A percentile compares a stretch with the other conserved stretches of the same genome.
Conservation (phyloP, 2,888 invertebrate species). For the Syrphus vitripennis region DNA sequence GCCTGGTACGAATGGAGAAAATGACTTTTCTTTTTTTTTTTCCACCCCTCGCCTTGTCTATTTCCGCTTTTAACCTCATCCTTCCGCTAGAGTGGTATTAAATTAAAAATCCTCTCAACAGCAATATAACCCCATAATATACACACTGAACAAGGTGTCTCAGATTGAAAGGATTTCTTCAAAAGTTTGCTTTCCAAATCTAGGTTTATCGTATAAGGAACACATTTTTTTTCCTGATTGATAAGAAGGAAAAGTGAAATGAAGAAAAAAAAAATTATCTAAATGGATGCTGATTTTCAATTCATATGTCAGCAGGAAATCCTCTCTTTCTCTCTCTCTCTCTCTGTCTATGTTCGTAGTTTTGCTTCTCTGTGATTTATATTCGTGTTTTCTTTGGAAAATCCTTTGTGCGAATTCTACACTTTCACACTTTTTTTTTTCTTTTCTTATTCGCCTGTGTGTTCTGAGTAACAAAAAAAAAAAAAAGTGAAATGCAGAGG, state of each 20-base stretch:
- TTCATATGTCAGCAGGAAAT: slow-evolving; percentile 9
- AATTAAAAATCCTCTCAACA: slow-evolving; percentile 66
- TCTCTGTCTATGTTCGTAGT: too few relatives aligned
- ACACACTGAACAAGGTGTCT: not conserved
- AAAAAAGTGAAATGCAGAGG: not conserved
- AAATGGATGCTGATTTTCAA: slow-evolving; percentile 12
- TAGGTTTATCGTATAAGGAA: not conserved
- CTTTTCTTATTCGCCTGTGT: not conserved
- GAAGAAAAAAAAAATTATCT: not conserved
- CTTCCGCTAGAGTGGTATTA: slow-evolving; percentile 48
- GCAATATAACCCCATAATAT: slow-evolving; percentile 29
- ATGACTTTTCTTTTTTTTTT: slow-evolving; percentile 7
- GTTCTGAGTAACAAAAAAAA: too few relatives aligned
- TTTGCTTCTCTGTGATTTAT: not conserved
- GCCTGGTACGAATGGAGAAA: not conserved
- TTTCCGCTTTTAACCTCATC: slow-evolving; percentile 36
- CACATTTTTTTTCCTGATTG: not conserved
- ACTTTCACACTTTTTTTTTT: not conserved
- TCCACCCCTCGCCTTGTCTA: slow-evolving; percentile 30
- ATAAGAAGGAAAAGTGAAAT: not conserved
- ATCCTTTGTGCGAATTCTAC: not conserved
- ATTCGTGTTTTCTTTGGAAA: not conserved
- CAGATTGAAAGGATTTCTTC: not conserved
- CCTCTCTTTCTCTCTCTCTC: too few relatives aligned
- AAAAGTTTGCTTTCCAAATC: not conserved